Percentiles rank a stretch among this genome's conserved stretches.
Evolutionary conservation across 1,140 invertebrate species (phyloP).

Genomic region (Aleiodes sp.): DNA sequence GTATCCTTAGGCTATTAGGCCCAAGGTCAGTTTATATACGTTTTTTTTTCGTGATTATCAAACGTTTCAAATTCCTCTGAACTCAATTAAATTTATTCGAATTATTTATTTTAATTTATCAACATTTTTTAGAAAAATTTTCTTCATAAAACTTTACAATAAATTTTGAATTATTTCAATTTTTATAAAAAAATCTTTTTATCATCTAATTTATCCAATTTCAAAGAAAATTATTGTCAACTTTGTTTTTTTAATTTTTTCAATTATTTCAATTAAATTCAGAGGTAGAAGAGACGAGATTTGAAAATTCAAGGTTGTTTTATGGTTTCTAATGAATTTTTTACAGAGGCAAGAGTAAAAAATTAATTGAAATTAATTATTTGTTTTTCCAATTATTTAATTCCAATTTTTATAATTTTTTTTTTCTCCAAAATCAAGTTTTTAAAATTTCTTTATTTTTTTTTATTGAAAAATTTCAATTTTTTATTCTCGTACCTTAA

Average conservation of each 20-base stretch:
- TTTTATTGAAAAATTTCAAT: constrained; percentile 34
- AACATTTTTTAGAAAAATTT: too few species aligned
- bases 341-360: constrained; percentile 61
- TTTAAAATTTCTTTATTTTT: constrained; percentile 29
- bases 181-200: not conserved
- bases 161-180: too few species aligned
- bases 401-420: not conserved
- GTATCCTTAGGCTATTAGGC: constrained; percentile 61
- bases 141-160: too few species aligned
- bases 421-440: not conserved
- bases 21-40: too few species aligned
- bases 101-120: constrained; percentile 2
- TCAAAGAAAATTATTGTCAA: constrained; percentile 15
- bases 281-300: constrained; percentile 26
- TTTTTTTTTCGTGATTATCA: constrained; percentile 21
- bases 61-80: constrained; percentile 25
- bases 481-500: constrained; percentile 40
- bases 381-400: not conserved
- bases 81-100: constrained; percentile 2
- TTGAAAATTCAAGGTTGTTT: constrained; percentile 11
- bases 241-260: constrained; percentile 20
- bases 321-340: constrained; percentile 41
- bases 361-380: constrained; percentile 38
- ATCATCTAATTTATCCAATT: constrained; percentile 29
- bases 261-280: constrained; percentile 2